phyloP scores from a whole-genome alignment of 2,888 invertebrate genomes.

The Coleophora flavipennella region DNA sequence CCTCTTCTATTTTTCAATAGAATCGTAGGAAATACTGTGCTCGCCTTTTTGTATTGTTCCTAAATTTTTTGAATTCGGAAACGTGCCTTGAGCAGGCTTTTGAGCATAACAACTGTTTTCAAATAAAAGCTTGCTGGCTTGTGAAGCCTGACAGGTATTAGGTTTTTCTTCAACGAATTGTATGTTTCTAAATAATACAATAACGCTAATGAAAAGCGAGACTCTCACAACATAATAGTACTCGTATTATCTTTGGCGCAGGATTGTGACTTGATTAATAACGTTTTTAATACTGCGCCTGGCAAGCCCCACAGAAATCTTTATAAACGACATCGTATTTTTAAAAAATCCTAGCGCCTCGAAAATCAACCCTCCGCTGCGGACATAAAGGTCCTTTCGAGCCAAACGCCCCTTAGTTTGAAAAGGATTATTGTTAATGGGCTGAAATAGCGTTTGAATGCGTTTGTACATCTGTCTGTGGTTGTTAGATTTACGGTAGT shows the following conservation, averaged over 20 bases:
- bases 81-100: too few species aligned
- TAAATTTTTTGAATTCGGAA: too few species aligned
- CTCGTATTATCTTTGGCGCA: conserved; percentile 13
- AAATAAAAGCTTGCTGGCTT: too few species aligned
- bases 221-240: too few species aligned
- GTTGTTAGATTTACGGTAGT: conserved; percentile 26
- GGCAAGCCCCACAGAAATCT: conserved; percentile 39
- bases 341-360: conserved; percentile 16
- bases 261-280: conserved; percentile 46
- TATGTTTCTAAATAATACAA: too few species aligned
- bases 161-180: too few species aligned
- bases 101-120: too few species aligned
- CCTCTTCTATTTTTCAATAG: too few species aligned
- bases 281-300: conserved; percentile 37
- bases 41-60: too few species aligned
- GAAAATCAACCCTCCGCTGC: conserved; percentile 29
- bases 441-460: conserved; percentile 33
- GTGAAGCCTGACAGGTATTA: too few species aligned
- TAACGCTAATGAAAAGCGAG: too few species aligned
- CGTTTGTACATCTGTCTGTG: conserved; percentile 45
- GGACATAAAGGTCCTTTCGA: conserved; percentile 17
- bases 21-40: too few species aligned
- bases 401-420: conserved; percentile 27
- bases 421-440: conserved; percentile 60
- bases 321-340: conserved; percentile 42